Base-by-base conservation (phyloP, 2,888 invertebrate genomes). In the Entomobrya proxima region DNA sequence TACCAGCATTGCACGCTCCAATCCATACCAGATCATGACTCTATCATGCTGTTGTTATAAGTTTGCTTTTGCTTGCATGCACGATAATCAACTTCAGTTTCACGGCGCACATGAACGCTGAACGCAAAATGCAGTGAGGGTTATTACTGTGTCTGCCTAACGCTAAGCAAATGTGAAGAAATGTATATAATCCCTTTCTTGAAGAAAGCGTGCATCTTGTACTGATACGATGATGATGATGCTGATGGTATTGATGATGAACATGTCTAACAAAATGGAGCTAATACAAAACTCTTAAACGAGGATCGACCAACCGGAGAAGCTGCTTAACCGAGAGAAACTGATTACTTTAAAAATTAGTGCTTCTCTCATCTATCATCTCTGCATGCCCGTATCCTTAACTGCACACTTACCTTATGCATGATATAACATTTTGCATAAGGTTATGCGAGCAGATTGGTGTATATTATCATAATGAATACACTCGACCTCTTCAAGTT, bases 301-400 rank as follows among this genome's bases (percentile, higher is more conserved):
- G 40, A 24, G 18, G 72, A 72, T 84, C 58, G 72, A 72, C 78
- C 84, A 84, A 84, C 77, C 84, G 78, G 69, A 78, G 84, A 84
- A 79, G 35, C 50, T 79, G 64, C 35, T 50, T 67, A 79, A 67
- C 47, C 77, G 77, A 79, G 47, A 78, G 58, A 58, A 32, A 64
- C 64, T 64, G 78, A 67, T 78, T 78, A 47, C 64, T 47, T 55
- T n/a, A 64, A 35, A 79, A 69, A 79, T 47, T 77, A 64, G 37
- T 44, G 21, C 67, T 79, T 15, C 64, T 32, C 47, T 30, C 55
- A 72, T 30, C 44, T 52, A 35, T 64, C 64, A 61, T 75, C 55
- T 35, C 55, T 74, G 9, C 7, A 21, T n/a, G 13, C 40, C 6
- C 30, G 5, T 18, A 35, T 9, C 50, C 4, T 24, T 55, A 27